Base-by-base conservation (phyloP, 1,140 invertebrate genomes). In the Drosophila micromelanica region DNA sequence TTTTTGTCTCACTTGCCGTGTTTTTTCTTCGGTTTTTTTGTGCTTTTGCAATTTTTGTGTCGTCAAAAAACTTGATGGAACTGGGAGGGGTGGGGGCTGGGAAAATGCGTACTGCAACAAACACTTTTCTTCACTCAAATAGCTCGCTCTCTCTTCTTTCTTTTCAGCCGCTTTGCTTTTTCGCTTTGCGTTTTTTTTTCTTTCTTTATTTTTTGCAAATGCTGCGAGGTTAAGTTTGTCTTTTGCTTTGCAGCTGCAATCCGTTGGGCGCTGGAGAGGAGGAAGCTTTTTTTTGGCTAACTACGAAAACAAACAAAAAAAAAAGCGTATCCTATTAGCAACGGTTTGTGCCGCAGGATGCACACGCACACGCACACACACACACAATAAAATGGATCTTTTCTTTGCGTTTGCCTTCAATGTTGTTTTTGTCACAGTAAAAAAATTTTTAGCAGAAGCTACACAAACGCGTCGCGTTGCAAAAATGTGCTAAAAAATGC, bases 211-310 rank as follows among this genome's bases (percentile, higher is more conserved):
- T 86, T 80, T 79, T 76, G 78, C 73, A 80, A 75, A 55, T 54
- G 72, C 80, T 79, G 80, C 80, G 82, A 87, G 82, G 82, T 87
- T 87, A 87, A 87, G 82, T 87, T 87, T 81, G 76, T 82, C 73
- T 76, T 67, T 56, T 77, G 48, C 49, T 70, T 78, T 76, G 71
- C 70, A 84, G 62, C 62, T 49, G 69, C 62, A 72, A 63, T 71
- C 20, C 42, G 57, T 54, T 51, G 54, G 63, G 27, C 59, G 75
- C 64, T 69, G 69, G 56, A 55, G 51, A 54, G 73, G 61, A 65
- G 38, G 42, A 23, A 70, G 52, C 46, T 62, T 59, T 20, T 60
- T 68, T 35, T 45, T 32, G 30, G 65, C 71, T 45, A 57, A 70
- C 15, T 43, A 63, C 46, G 57, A 57, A 70, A 73, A 73, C 65